A percentile compares a stretch with the other conserved stretches of the same genome.
phyloP scores from a whole-genome alignment of 2,888 invertebrate genomes.

The Caenorhabditis imperialis region DNA sequence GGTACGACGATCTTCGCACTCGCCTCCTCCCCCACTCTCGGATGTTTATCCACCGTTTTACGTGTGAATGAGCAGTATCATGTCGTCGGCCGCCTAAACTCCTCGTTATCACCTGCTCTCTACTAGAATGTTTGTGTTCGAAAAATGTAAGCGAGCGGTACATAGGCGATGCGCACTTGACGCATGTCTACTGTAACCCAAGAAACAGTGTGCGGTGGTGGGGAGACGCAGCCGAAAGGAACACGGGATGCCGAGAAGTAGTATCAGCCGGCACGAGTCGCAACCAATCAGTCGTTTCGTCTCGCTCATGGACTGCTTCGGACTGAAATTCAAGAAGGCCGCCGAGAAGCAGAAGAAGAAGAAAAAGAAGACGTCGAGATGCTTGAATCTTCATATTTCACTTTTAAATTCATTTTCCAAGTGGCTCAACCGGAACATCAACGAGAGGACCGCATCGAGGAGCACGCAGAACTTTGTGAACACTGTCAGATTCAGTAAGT shows the following conservation, averaged over 20 bases:
- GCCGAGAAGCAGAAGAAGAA: conserved; percentile 26
- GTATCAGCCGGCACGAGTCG: conserved; percentile 11
- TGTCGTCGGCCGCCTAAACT: conserved; percentile 10
- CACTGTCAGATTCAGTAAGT: conserved; percentile 27
- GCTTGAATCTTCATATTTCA: conserved; percentile 46
- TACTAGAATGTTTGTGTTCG: conserved; percentile 36
- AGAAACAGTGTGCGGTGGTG: not conserved
- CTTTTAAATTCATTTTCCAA: conserved; percentile 43
- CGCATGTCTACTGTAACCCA: conserved; percentile 44
- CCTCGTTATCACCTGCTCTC: conserved; percentile 1
- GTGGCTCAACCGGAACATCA: conserved; percentile 32
- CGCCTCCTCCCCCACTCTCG: no score
- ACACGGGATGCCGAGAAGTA: conserved; percentile 14
- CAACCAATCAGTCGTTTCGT: not conserved
- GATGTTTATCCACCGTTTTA: no score
- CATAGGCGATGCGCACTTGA: conserved; percentile 39
- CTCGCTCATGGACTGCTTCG: conserved; percentile 30
- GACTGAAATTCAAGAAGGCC: conserved; percentile 36
- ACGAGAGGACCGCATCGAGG: conserved; percentile 30
- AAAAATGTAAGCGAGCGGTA: conserved; percentile 39
- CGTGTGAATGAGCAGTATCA: conserved; percentile 43
- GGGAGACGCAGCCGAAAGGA: conserved; percentile 19
- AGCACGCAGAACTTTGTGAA: conserved; percentile 21
- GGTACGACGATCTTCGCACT: no score
- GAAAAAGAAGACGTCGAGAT: conserved; percentile 26